Evolutionary conservation across 2,797 vertebrate genomes (phyloP).

Genomic region (Muscicapa striata): DNA sequence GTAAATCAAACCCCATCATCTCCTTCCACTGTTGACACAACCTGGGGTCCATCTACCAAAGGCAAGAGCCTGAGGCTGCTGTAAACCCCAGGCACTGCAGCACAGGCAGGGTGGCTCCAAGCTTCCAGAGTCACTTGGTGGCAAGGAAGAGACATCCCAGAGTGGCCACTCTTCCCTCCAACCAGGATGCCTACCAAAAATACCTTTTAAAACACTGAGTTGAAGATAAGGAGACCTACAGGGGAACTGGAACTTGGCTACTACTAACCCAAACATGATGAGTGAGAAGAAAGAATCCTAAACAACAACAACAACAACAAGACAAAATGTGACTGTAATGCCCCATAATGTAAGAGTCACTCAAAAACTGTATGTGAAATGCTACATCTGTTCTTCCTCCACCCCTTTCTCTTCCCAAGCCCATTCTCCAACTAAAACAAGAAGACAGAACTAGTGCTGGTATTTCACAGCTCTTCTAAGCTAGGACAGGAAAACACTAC

Average conservation of each 20-base stretch:
- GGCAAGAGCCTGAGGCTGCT: neutral
- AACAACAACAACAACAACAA: neutral
- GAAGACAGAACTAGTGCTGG: neutral
- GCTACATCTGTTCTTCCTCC: slow-evolving; percentile 53
- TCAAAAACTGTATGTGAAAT: slow-evolving; percentile 45
- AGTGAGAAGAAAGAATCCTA: neutral
- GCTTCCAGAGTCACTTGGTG: neutral
- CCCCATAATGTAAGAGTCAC: slow-evolving; percentile 43
- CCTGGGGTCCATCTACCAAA: neutral
- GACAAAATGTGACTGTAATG: slow-evolving; percentile 8
- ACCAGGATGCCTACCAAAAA: neutral
- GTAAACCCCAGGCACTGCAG: neutral
- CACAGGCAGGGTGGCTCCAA: neutral
- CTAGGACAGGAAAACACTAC: neutral
- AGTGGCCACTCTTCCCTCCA: neutral
- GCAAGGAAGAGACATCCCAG: neutral
- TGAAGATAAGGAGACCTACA: neutral
- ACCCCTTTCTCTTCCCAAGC: slow-evolving; percentile 6
- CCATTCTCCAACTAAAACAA: neutral
- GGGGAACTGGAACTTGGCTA: neutral
- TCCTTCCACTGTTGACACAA: neutral
- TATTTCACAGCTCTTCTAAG: neutral
- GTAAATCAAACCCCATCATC: neutral
- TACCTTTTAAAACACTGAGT: neutral
- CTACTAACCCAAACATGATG: neutral